Evolutionary conservation across 53 echinoderm and acorn worm genomes (phyloP).

Genomic region (Luidia sarsii): DNA sequence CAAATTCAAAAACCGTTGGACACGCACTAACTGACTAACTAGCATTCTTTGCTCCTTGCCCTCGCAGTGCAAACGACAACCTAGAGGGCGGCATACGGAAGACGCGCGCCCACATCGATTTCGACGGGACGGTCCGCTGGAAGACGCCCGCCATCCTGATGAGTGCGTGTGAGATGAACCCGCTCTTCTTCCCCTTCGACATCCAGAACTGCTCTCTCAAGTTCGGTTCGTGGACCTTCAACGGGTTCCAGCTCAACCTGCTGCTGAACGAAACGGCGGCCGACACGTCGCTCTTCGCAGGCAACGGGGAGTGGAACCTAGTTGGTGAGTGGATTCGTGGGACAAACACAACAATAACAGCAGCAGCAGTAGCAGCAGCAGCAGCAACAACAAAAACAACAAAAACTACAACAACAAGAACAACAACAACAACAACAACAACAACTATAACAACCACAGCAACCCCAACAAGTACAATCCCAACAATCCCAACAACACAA

Average conservation of each 20-base stretch:
- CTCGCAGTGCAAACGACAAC: slow-evolving; percentile 83
- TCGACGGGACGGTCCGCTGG: slow-evolving; percentile 78
- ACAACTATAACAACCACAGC: too few species aligned
- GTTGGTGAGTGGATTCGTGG: slow-evolving; percentile 15
- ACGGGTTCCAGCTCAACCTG: slow-evolving; percentile 74
- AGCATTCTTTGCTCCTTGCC: too few species aligned
- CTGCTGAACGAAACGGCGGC: slow-evolving; percentile 56
- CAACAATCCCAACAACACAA: too few species aligned
- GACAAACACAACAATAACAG: too few species aligned
- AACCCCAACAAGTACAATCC: too few species aligned
- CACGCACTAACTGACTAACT: too few species aligned
- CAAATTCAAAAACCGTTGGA: too few species aligned
- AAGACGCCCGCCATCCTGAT: slow-evolving; percentile 73
- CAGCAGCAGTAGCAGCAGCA: too few species aligned
- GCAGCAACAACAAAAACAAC: too few species aligned
- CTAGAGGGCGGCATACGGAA: slow-evolving; percentile 71
- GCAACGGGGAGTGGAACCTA: slow-evolving; percentile 86
- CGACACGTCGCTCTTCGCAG: slow-evolving; percentile 61
- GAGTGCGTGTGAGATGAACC: slow-evolving; percentile 95
- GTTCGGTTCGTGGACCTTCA: slow-evolving; percentile 84
- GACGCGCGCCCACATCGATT: slow-evolving; percentile 66
- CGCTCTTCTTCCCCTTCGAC: slow-evolving; percentile 93
- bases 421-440: too few species aligned
- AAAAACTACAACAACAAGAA: too few species aligned
- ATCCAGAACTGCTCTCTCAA: slow-evolving; percentile 79